Base-by-base conservation (phyloP, 2,113 vertebrate species). In the Peucedramus taeniatus region DNA sequence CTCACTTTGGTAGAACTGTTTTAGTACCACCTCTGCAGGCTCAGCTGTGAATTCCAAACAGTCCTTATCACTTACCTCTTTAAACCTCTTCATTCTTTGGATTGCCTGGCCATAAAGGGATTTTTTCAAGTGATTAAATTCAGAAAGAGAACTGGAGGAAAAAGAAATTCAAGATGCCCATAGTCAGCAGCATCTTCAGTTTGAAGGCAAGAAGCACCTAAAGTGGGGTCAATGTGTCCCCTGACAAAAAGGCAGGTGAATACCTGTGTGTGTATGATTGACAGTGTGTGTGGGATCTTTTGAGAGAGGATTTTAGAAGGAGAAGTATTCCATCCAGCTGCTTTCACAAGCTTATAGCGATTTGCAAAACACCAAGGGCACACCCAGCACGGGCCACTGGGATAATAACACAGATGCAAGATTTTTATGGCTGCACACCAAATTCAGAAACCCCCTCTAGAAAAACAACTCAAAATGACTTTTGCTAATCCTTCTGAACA, bases 401-500 rank as follows among this genome's bases (percentile, higher is more conserved):
- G 61, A 87, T 87, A 95, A 92, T 92, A 87, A 87, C 81, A 94
- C 69, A 89, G 63, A 93, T 76, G 87, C 70, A 91, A 1, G 6
- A 54, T 53, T 82, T 89, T 87, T 72, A 89, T 91, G 91, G 61
- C 87, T 84, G 57, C 70, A 50, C 63, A 89, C 83, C 70, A 93
- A 87, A 95, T 75, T 76, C 81, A 93, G 92, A 93, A 93, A 86
- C 63, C 94, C 57, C 74, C 50, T 75, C 70, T 87, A 80, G 83
- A 92, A 93, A 96, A 95, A 87, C 39, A 84, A 51, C 37, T 83
- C 88, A 39, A 59, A 97, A 65, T 87, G 45, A 33, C 77, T 95
- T 95, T 76, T 87, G 70, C 59, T 96, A 93, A 95, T 91, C 59
- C 93, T 91, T 76, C 65, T 69, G 81, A 95, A 87, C 91, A 96